A percentile compares a stretch with the other conserved stretches of the same genome.
phyloP scores from a whole-genome alignment of 2,113 vertebrate species.

The Cnemophilus loriae region DNA sequence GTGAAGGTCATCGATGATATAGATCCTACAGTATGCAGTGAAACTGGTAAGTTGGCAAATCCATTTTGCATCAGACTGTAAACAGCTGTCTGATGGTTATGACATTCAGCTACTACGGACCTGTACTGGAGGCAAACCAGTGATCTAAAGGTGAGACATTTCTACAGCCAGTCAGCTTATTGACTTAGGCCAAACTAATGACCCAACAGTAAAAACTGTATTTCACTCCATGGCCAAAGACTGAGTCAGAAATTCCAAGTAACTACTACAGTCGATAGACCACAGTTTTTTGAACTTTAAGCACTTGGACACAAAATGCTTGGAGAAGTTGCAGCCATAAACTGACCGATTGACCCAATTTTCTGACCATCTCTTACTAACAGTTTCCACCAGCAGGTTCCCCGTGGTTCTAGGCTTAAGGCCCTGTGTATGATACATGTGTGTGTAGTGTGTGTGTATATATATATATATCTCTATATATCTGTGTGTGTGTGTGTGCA shows the following conservation, averaged over 20 bases:
- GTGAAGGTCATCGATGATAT: background rate
- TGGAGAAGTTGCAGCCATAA: background rate
- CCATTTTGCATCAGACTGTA: background rate
- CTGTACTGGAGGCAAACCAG: background rate
- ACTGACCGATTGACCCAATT: background rate
- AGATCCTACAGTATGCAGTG: background rate
- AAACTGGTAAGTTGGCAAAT: background rate
- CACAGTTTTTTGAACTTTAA: background rate
- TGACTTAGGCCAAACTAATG: background rate
- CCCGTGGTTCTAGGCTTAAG: background rate
- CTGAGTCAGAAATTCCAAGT: background rate
- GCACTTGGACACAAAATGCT: background rate
- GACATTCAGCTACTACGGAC: background rate
- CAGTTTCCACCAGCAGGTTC: background rate
- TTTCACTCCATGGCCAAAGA: background rate
- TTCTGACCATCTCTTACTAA: background rate
- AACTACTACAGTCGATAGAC: background rate
- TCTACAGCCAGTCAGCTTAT: background rate
- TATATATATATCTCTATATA: background rate
- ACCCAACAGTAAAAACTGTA: background rate
- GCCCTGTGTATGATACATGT: accelerated
- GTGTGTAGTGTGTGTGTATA: accelerated
- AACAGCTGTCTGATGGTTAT: background rate
- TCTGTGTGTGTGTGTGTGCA: background rate
- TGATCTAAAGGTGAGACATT: background rate